These are phyloP conservation scores for Apocrypta bakeri DNA, from an alignment of 1,140 invertebrate species.

Conservation along the genomic window DNA sequence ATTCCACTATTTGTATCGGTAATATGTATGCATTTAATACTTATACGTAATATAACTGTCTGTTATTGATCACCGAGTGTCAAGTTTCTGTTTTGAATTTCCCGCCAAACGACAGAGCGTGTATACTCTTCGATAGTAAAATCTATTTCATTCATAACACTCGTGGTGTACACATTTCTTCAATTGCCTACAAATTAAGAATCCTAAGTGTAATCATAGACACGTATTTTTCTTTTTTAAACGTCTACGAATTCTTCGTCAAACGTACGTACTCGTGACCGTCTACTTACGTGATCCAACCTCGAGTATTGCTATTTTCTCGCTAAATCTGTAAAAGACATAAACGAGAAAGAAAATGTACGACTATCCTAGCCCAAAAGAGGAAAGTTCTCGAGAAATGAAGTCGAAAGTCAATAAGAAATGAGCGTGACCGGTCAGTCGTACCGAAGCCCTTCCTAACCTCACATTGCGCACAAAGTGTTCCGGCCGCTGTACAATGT, in stretches of 20 bases:
- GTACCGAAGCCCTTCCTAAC: not conserved
- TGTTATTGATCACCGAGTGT: not conserved
- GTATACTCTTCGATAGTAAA: not conserved
- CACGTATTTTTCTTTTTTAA: not conserved
- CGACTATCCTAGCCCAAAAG: too few species aligned
- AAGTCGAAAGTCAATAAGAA: too few species aligned
- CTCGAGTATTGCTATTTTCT: too few species aligned
- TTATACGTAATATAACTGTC: conserved; percentile 13
- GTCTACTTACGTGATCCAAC: too few species aligned
- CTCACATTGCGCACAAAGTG: conserved; percentile 15
- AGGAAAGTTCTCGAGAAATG: too few species aligned
- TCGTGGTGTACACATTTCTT: not conserved
- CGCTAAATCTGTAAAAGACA: too few species aligned
- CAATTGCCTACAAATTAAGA: not conserved
- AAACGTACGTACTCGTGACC: too few species aligned
- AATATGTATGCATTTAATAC: not conserved
- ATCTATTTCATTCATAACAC: not conserved
- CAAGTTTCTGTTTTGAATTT: not conserved
- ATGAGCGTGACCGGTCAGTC: not conserved
- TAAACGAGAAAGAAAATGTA: too few species aligned
- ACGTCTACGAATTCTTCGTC: too few species aligned
- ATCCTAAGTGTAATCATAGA: not conserved
- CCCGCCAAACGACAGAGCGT: not conserved
- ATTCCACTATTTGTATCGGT: not conserved
- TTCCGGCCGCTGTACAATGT: not conserved